phyloP scores from a whole-genome alignment of 2,797 vertebrate genomes.

The Lacerta agilis region DNA sequence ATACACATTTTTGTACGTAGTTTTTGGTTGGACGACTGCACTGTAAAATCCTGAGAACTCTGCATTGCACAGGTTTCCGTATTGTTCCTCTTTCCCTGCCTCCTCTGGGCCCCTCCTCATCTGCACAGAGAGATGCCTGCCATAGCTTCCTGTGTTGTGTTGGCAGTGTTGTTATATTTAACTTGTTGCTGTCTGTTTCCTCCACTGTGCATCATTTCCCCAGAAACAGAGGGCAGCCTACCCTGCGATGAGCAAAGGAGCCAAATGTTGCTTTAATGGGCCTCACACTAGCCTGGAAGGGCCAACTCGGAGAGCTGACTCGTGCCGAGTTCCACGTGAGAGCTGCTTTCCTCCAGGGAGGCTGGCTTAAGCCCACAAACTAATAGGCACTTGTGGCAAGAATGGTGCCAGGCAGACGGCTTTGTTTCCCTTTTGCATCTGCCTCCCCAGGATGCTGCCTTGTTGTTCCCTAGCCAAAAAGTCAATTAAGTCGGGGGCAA shows the following conservation, averaged over 20 bases:
- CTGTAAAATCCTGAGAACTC: too few species aligned
- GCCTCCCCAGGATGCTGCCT: not conserved
- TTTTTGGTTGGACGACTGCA: too few species aligned
- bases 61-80: too few species aligned
- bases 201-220: not conserved
- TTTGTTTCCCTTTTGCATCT: not conserved
- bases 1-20: too few species aligned
- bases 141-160: too few species aligned
- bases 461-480: not conserved
- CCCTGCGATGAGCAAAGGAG: not conserved
- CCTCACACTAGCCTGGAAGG: not conserved
- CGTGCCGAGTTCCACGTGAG: not conserved
- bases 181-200: not conserved
- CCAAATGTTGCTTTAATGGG: not conserved
- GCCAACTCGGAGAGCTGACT: too few species aligned
- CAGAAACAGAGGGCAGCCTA: not conserved
- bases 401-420: not conserved
- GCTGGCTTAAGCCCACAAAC: not conserved
- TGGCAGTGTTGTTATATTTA: not conserved
- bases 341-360: not conserved
- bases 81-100: too few species aligned
- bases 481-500: not conserved
- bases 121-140: not conserved
- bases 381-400: slow-evolving; percentile 17
- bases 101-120: not conserved